A percentile compares a stretch with the other conserved stretches of the same genome.
These are phyloP conservation scores for Erethizon dorsatum DNA, from an alignment of 2,797 vertebrate species.

Conservation along the genomic window DNA sequence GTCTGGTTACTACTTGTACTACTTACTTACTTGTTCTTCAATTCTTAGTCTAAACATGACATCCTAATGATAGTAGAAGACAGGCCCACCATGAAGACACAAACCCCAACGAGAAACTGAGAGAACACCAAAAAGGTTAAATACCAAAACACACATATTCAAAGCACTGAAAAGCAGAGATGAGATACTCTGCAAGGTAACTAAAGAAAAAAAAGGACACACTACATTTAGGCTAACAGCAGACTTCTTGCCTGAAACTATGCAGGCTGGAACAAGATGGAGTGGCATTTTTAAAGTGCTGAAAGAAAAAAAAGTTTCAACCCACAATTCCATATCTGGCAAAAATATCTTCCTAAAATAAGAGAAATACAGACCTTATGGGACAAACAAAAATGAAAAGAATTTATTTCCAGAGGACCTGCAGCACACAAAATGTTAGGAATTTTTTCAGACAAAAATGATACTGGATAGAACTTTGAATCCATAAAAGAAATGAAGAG, in stretches of 20 bases:
- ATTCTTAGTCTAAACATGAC: neutral
- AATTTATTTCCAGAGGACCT: neutral
- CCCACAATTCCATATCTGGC: neutral
- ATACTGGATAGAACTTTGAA: neutral
- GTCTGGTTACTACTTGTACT: neutral
- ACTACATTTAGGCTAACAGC: neutral
- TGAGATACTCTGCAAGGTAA: neutral
- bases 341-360: neutral
- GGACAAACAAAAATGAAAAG: neutral
- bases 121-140: neutral
- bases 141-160: neutral
- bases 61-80: neutral
- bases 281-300: neutral
- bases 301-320: neutral
- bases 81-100: neutral
- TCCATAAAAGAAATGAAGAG: constrained; percentile 13
- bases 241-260: neutral
- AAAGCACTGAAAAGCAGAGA: neutral
- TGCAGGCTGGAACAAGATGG: neutral
- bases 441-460: constrained; percentile 1
- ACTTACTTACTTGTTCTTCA: neutral
- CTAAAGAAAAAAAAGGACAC: neutral
- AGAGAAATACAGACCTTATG: neutral
- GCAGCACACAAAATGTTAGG: neutral
- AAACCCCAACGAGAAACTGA: neutral